Percentiles rank a stretch among this genome's conserved stretches.
Conservation (phyloP, 2,113 vertebrate genomes). For the Laticauda laticaudata region DNA sequence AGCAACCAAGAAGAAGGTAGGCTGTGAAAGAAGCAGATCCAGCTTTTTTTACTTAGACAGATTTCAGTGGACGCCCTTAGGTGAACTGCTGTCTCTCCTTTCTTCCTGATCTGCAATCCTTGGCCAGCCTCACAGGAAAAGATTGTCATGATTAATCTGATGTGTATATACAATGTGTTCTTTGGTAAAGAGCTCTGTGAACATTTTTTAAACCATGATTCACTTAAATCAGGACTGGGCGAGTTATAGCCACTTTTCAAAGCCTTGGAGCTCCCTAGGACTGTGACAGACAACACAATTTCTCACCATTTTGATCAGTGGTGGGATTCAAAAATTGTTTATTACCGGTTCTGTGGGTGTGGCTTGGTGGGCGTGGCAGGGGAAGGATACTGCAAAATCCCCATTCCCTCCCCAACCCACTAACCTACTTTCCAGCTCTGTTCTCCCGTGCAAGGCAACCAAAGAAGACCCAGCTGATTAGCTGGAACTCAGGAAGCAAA, state of each 20-base stretch:
- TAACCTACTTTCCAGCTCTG: too few species aligned
- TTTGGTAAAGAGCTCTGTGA: background rate
- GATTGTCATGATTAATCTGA: background rate
- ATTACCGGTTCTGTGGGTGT: too few species aligned
- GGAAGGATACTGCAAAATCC: too few species aligned
- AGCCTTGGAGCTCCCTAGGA: background rate
- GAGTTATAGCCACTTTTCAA: background rate
- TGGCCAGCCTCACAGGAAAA: background rate
- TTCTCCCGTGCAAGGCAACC: too few species aligned
- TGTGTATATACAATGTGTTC: background rate
- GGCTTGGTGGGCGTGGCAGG: too few species aligned
- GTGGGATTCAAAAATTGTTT: too few species aligned
- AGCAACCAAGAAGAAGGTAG: background rate
- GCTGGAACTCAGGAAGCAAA: too few species aligned
- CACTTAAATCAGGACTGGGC: background rate
- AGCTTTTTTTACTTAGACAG: background rate
- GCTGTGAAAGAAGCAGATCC: background rate
- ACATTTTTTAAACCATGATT: background rate
- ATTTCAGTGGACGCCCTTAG: background rate
- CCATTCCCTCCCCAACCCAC: too few species aligned
- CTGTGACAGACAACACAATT: background rate
- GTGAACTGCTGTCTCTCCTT: background rate
- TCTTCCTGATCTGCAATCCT: background rate
- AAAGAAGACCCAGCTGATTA: too few species aligned
- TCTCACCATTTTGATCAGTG: background rate